phyloP scores from a whole-genome alignment of 2,797 vertebrate genomes.

The Silurus aristotelis region DNA sequence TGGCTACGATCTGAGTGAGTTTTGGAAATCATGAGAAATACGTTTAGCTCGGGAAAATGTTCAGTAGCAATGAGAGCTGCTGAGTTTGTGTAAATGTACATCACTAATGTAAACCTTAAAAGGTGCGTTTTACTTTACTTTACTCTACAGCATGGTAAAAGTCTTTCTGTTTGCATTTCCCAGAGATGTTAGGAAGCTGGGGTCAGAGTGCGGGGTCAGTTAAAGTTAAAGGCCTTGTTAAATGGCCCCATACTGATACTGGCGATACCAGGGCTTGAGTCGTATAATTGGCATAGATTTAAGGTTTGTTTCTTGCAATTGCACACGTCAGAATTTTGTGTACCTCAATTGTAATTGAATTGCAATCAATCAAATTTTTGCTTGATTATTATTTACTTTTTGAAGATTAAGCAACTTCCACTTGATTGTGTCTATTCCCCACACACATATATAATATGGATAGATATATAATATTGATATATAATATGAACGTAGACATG shows the following conservation, averaged over 20 bases:
- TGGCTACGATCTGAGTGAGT: neutral
- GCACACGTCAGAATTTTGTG: neutral
- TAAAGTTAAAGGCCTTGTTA: no score
- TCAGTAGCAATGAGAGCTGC: neutral
- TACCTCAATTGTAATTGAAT: neutral
- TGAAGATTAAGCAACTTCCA: neutral
- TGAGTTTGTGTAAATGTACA: neutral
- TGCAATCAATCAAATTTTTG: neutral
- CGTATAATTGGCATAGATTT: neutral
- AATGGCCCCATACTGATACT: no score
- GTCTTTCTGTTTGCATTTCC: no score
- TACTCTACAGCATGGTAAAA: no score
- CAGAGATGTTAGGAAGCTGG: no score
- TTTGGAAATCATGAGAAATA: neutral
- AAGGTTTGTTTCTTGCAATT: neutral
- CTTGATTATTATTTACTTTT: neutral
- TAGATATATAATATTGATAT: no score
- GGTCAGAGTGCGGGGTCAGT: no score
- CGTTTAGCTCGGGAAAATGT: neutral
- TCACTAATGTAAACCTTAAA: neutral
- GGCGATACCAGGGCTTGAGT: neutral
- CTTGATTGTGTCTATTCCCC: no score
- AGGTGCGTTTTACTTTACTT: no score
- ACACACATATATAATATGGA: no score
- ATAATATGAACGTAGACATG: no score